Evolutionary conservation across 2,888 invertebrate species (phyloP).

Genomic region (Euphydryas editha): DNA sequence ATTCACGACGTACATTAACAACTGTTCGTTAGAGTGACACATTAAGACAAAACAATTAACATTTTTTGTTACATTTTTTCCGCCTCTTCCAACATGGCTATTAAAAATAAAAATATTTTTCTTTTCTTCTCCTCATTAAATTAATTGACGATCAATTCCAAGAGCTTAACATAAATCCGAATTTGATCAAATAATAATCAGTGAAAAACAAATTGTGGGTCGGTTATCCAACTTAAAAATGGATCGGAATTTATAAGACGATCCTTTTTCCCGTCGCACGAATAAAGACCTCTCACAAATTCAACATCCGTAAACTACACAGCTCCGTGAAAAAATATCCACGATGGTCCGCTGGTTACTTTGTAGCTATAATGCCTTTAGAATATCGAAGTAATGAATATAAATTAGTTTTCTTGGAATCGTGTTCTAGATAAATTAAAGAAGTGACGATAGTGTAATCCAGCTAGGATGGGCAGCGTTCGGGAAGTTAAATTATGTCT

Average conservation of each 20-base stretch:
- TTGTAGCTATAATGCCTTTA: conserved; percentile 21
- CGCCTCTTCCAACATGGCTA: neutral
- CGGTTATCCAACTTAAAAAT: conserved; percentile 14
- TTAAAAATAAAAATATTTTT: neutral
- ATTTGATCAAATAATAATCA: neutral
- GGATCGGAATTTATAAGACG: neutral
- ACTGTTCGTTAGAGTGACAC: too few relatives aligned
- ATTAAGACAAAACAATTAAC: neutral
- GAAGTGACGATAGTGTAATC: conserved; percentile 10
- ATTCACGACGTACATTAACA: neutral
- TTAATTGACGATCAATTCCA: neutral
- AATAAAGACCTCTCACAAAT: conserved; percentile 12
- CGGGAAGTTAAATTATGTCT: too few relatives aligned
- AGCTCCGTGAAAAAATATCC: conserved; percentile 11
- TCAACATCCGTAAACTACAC: conserved; percentile 8
- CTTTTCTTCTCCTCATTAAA: neutral
- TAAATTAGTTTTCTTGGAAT: conserved; percentile 29
- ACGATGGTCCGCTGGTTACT: conserved; percentile 14
- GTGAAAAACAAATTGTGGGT: conserved; percentile 2
- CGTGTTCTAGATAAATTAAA: conserved; percentile 15
- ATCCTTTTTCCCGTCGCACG: conserved; percentile 6
- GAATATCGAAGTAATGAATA: conserved; percentile 27
- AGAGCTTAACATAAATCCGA: neutral
- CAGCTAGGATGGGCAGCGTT: too few relatives aligned
- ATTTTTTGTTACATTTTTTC: too few relatives aligned